phyloP scores from a whole-genome alignment of 1,140 invertebrate genomes.

The Zaprionus nigranus region DNA sequence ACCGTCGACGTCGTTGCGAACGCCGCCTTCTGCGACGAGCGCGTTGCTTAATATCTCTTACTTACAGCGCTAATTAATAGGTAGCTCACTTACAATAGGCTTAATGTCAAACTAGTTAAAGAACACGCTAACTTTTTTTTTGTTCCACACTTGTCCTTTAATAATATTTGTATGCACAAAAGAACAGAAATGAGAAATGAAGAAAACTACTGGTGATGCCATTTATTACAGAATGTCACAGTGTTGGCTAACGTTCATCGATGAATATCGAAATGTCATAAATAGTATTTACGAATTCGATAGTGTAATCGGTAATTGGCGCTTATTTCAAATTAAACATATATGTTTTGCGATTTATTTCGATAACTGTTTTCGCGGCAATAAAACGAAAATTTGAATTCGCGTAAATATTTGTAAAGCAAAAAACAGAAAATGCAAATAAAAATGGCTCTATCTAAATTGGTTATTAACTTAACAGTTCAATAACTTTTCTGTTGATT shows the following conservation, averaged over 20 bases:
- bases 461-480: no score
- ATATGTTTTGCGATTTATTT: not conserved
- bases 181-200: slow-evolving; percentile 17
- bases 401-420: not conserved
- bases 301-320: not conserved
- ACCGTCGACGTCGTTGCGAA: slow-evolving; percentile 15
- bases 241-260: not conserved
- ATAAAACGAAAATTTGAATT: not conserved
- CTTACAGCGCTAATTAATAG: slow-evolving; percentile 36
- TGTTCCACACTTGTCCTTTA: not conserved
- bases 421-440: not conserved
- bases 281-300: not conserved
- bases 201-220: slow-evolving; percentile 12
- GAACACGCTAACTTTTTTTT: slow-evolving; percentile 1
- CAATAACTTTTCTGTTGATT: no score
- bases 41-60: slow-evolving; percentile 22
- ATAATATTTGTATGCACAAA: slow-evolving; percentile 23
- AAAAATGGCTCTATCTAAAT: no score
- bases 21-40: not conserved
- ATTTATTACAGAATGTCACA: not conserved
- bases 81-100: slow-evolving; percentile 36
- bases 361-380: not conserved
- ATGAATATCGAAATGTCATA: slow-evolving; percentile 7
- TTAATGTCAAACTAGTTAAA: slow-evolving; percentile 7
- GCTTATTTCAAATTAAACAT: not conserved